phyloP scores from a whole-genome alignment of 2,888 invertebrate genomes.

The Dimorphilus gyrociliatus region DNA sequence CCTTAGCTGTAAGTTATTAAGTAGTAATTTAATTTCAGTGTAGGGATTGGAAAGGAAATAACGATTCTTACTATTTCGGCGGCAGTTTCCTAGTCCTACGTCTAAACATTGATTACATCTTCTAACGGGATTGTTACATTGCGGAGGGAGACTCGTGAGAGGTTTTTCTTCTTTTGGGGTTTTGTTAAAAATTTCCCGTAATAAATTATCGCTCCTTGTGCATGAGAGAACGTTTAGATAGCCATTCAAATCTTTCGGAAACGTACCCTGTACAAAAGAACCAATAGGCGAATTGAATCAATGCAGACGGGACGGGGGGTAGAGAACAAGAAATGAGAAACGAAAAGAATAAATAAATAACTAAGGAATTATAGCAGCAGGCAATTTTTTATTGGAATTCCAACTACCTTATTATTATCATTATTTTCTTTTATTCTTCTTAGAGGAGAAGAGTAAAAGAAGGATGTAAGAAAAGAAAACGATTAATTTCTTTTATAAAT shows the following conservation, averaged over 20 bases:
- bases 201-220: conserved; percentile 19
- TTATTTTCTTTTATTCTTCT: conserved; percentile 1
- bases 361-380: conserved; percentile 1
- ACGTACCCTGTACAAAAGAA: conserved; percentile 11
- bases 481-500: too few relatives aligned
- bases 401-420: conserved; percentile 2
- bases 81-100: too few relatives aligned
- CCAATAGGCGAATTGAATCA: background rate
- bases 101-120: conserved; percentile 13
- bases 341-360: background rate
- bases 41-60: conserved; percentile 1
- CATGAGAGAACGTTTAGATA: conserved; percentile 23
- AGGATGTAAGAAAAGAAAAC: background rate
- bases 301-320: background rate
- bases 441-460: background rate
- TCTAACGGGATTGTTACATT: conserved; percentile 14
- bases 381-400: conserved; percentile 3
- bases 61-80: too few relatives aligned
- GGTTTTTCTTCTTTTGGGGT: conserved; percentile 14
- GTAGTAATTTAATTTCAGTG: too few relatives aligned
- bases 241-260: conserved; percentile 10
- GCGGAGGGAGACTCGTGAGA: conserved; percentile 17
- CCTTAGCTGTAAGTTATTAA: too few relatives aligned
- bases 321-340: background rate
- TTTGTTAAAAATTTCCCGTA: conserved; percentile 21